Percentiles rank a stretch among this genome's conserved stretches.
phyloP scores from a whole-genome alignment of 53 echinoderm and acorn worm genomes.

The Mesocentrotus franciscanus region DNA sequence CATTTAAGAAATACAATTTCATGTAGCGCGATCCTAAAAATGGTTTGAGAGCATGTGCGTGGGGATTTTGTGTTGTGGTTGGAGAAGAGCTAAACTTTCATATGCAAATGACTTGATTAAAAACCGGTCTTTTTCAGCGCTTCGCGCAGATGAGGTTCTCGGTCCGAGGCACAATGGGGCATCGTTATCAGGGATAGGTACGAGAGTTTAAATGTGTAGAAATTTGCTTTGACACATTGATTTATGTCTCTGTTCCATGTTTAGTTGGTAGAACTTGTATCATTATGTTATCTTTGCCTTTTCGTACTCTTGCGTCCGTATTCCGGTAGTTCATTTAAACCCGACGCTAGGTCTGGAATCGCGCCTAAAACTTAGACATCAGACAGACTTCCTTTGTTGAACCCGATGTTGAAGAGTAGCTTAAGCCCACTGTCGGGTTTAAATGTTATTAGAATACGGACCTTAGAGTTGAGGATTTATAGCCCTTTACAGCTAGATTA shows the following conservation, averaged over 20 bases:
- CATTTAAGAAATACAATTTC: background rate
- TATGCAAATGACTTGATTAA: conserved; percentile 67
- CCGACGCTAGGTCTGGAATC: too few species aligned
- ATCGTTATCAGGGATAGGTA: conserved; percentile 62
- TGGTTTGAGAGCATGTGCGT: background rate
- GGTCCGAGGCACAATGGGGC: conserved; percentile 51
- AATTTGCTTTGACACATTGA: background rate
- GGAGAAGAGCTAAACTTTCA: background rate
- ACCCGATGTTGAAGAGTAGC: too few species aligned
- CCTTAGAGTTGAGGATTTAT: too few species aligned
- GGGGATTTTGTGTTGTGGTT: conserved; percentile 21
- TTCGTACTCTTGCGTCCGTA: too few species aligned
- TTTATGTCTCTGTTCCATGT: background rate
- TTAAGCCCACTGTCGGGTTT: too few species aligned
- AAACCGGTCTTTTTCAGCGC: conserved; percentile 63
- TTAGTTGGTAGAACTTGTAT: background rate
- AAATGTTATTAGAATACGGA: too few species aligned
- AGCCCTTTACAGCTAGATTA: too few species aligned
- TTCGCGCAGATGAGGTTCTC: conserved; percentile 48
- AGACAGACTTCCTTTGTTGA: too few species aligned
- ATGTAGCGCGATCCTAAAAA: background rate
- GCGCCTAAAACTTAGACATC: too few species aligned
- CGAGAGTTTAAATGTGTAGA: conserved; percentile 38
- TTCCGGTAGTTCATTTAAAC: too few species aligned
- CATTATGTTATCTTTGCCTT: background rate